phyloP scores from a whole-genome alignment of 1,140 invertebrate genomes.

The Drosophila simulans region DNA sequence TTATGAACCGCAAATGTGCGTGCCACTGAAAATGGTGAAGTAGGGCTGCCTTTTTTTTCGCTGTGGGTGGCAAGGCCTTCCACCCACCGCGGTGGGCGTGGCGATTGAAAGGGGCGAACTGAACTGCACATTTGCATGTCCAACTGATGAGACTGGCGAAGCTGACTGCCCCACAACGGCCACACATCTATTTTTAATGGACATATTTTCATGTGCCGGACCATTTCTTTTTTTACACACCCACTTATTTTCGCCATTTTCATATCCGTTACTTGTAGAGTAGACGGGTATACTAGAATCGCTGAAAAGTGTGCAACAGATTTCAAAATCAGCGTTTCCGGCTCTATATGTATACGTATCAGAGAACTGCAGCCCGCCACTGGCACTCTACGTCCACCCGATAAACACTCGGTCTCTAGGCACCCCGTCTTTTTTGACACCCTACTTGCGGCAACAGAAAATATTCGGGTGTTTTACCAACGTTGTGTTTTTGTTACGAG shows the following conservation, averaged over 20 bases:
- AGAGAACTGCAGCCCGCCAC: too few species aligned
- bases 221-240: constrained; percentile 18
- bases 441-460: too few species aligned
- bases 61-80: neutral
- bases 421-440: too few species aligned
- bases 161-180: constrained; percentile 45
- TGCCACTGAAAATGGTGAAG: constrained; percentile 30
- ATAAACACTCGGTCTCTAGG: too few species aligned
- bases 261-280: constrained; percentile 12
- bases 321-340: too few species aligned
- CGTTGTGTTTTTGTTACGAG: too few species aligned
- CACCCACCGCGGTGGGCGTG: constrained; percentile 4
- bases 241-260: constrained; percentile 22
- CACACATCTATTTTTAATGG: constrained; percentile 78
- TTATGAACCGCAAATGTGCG: constrained; percentile 82
- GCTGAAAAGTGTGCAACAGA: too few species aligned
- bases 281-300: too few species aligned
- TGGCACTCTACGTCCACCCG: too few species aligned
- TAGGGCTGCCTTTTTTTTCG: neutral
- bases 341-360: too few species aligned
- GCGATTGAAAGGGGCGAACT: neutral
- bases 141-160: constrained; percentile 34
- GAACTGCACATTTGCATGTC: constrained; percentile 44
- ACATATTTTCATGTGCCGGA: constrained; percentile 63
- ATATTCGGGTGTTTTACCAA: too few species aligned